Evolutionary conservation across 1,140 invertebrate genomes (phyloP).

Genomic region (Cepaea nemoralis): DNA sequence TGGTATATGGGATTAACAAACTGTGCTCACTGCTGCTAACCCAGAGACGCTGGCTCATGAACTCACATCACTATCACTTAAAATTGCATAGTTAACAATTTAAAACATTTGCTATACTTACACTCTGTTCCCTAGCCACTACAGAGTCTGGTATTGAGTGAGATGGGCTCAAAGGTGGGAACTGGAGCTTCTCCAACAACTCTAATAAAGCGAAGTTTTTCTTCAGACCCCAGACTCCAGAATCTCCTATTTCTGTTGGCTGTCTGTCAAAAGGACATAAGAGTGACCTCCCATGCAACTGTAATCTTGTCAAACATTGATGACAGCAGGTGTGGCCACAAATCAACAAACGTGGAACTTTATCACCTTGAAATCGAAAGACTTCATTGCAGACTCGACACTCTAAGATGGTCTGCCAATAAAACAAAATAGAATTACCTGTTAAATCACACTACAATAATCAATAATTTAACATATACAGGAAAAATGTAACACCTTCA

Average conservation of each 20-base stretch:
- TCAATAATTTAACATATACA: no score
- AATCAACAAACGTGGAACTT: slow-evolving; percentile 77
- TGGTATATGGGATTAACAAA: no score
- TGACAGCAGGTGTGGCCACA: slow-evolving; percentile 79
- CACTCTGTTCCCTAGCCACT: slow-evolving; percentile 27
- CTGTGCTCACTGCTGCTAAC: no score
- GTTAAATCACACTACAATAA: no score
- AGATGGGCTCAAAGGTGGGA: slow-evolving; percentile 54
- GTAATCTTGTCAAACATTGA: slow-evolving; percentile 75
- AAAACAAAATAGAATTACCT: no score
- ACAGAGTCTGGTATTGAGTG: slow-evolving; percentile 70
- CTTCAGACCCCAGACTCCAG: slow-evolving; percentile 77
- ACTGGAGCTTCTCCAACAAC: slow-evolving; percentile 75
- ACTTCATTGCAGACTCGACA: slow-evolving; percentile 79
- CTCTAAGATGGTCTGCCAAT: slow-evolving; percentile 72
- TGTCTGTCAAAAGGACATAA: slow-evolving; percentile 78
- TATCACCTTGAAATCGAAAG: slow-evolving; percentile 76
- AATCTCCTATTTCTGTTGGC: slow-evolving; percentile 75
- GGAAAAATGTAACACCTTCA: no score
- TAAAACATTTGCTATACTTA: not conserved
- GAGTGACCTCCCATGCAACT: slow-evolving; percentile 72
- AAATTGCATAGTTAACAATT: no score
- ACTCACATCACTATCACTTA: no score
- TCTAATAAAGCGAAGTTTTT: slow-evolving; percentile 79
- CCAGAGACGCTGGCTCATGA: no score